phyloP scores from a whole-genome alignment of 2,888 invertebrate genomes.

The Eristalinus sepulchralis region DNA sequence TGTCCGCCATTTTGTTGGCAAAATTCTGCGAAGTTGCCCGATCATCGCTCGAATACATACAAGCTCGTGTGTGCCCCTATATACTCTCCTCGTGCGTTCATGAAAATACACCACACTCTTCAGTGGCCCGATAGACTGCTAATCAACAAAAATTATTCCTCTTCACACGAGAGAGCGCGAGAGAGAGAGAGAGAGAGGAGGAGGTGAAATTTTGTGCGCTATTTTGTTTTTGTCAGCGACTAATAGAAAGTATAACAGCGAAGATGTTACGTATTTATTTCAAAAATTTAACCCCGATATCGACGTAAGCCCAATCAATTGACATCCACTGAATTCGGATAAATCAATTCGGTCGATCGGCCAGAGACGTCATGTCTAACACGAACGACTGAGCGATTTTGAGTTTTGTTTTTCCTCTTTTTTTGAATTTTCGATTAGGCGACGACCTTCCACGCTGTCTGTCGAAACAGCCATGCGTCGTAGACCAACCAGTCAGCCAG shows the following conservation, averaged over 20 bases:
- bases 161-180: neutral
- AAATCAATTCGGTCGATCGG: constrained; percentile 47
- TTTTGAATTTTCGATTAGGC: constrained; percentile 1
- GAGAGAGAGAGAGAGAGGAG: neutral
- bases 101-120: neutral
- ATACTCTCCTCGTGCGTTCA: neutral
- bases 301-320: constrained; percentile 41
- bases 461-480: constrained; percentile 26
- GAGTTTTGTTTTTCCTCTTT: neutral
- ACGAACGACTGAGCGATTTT: constrained; percentile 6
- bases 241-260: constrained; percentile 56
- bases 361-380: constrained; percentile 24
- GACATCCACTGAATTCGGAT: constrained; percentile 18
- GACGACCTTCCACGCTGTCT: constrained; percentile 62
- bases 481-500: too few relatives aligned
- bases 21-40: constrained; percentile 9
- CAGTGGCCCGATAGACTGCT: neutral
- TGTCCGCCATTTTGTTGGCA: constrained; percentile 43
- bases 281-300: constrained; percentile 20
- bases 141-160: constrained; percentile 6
- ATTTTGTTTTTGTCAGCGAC: neutral
- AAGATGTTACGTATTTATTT: constrained; percentile 32
- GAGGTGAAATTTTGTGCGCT: neutral
- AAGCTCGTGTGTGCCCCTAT: neutral
- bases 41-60: neutral